Evolutionary conservation across 2,888 invertebrate species (phyloP).

Genomic region (Drosophila ezoana): DNA sequence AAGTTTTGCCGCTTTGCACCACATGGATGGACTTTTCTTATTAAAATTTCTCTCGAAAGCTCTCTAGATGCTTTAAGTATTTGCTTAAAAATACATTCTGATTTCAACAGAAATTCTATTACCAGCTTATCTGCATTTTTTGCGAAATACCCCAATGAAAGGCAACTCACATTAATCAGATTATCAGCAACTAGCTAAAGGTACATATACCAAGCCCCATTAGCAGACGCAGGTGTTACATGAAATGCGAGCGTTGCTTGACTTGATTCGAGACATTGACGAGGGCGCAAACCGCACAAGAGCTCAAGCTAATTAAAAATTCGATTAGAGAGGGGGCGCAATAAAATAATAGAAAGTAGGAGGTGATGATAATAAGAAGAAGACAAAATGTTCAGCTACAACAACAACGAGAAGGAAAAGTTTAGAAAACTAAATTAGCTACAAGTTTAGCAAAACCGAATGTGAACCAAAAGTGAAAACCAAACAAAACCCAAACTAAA

Average conservation of each 20-base stretch:
- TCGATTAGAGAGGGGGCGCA: slow-evolving; percentile 60
- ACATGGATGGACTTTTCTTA: no score
- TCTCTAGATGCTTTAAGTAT: background rate
- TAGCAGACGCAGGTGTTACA: slow-evolving; percentile 14
- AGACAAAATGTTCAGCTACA: slow-evolving; percentile 45
- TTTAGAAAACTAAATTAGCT: slow-evolving; percentile 34
- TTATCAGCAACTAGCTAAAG: slow-evolving; percentile 45
- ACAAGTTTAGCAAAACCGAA: slow-evolving; percentile 23
- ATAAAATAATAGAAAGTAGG: slow-evolving; percentile 39
- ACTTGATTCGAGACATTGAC: slow-evolving; percentile 54
- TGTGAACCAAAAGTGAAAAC: slow-evolving; percentile 30
- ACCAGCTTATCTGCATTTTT: slow-evolving; percentile 23
- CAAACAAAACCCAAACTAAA: slow-evolving; percentile 35
- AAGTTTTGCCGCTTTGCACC: no score
- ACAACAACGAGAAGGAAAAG: slow-evolving; percentile 60
- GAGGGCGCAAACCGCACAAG: slow-evolving; percentile 18
- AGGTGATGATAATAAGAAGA: slow-evolving; percentile 17
- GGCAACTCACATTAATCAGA: slow-evolving; percentile 66
- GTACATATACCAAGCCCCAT: background rate
- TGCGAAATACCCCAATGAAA: slow-evolving; percentile 12
- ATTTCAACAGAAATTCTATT: slow-evolving; percentile 42
- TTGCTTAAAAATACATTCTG: slow-evolving; percentile 19
- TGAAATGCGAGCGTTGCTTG: slow-evolving; percentile 21
- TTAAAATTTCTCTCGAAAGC: background rate
- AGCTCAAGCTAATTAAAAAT: slow-evolving; percentile 71